Percentiles rank a stretch among this genome's conserved stretches.
These are phyloP conservation scores for Pararge aegeria DNA, from an alignment of 1,140 invertebrate species.

Conservation along the genomic window DNA sequence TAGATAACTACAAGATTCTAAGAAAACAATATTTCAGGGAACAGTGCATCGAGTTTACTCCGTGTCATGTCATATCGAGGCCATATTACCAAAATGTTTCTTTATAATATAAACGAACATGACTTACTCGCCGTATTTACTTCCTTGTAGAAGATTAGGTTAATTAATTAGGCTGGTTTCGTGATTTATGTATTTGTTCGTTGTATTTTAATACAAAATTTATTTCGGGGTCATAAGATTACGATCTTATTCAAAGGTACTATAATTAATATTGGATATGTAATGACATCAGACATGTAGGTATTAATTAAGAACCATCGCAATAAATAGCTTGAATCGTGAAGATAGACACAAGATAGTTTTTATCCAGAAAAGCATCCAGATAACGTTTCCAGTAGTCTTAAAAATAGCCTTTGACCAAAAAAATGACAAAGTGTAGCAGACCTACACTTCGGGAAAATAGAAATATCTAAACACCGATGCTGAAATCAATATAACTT, in stretches of 20 bases:
- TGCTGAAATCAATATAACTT: too few species aligned
- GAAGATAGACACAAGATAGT: too few species aligned
- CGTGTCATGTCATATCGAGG: constrained; percentile 1
- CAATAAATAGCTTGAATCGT: too few species aligned
- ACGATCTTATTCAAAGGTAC: neutral
- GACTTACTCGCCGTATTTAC: constrained; percentile 30
- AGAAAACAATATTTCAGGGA: too few species aligned
- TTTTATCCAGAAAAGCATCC: too few species aligned
- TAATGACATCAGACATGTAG: neutral
- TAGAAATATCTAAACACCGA: too few species aligned
- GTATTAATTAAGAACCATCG: too few species aligned
- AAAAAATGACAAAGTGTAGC: too few species aligned
- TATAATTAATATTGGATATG: constrained; percentile 1
- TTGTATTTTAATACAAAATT: constrained; percentile 5
- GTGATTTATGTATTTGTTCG: constrained; percentile 14
- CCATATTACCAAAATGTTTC: constrained; percentile 1
- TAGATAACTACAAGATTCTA: too few species aligned
- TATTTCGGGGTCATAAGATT: constrained; percentile 13
- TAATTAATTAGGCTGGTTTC: constrained; percentile 29
- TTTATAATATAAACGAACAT: constrained; percentile 33
- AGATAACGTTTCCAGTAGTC: too few species aligned
- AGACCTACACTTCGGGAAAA: too few species aligned
- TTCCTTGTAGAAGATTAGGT: constrained; percentile 27
- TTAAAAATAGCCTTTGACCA: too few species aligned
- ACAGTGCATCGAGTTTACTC: neutral